These are phyloP conservation scores for Argyrosomus japonicus DNA, from an alignment of 2,113 vertebrate genomes.

Conservation along the genomic window DNA sequence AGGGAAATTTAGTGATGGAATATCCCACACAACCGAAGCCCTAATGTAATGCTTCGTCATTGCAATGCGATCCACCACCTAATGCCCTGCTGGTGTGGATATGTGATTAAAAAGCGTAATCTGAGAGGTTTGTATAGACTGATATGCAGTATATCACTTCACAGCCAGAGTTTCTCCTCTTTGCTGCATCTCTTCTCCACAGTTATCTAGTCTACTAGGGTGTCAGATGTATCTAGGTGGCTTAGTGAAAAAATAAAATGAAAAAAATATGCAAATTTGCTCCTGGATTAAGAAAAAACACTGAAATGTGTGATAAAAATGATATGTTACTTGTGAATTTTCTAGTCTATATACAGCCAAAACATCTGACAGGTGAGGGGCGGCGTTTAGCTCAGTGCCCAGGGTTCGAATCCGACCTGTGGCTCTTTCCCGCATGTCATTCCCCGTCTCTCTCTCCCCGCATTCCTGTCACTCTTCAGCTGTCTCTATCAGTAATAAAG, in stretches of 20 bases:
- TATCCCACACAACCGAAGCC: constrained; percentile 48
- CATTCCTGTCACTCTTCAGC: no score
- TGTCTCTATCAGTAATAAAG: no score
- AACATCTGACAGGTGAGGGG: constrained; percentile 35
- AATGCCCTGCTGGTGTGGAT: constrained; percentile 60
- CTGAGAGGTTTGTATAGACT: constrained; percentile 65
- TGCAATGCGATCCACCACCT: constrained; percentile 69
- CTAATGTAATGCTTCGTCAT: constrained; percentile 70
- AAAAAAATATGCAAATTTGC: constrained; percentile 20
- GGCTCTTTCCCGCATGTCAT: no score
- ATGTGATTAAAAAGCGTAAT: constrained; percentile 79
- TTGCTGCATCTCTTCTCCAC: constrained; percentile 28
- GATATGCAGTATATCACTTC: constrained; percentile 66
- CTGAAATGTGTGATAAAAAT: constrained; percentile 8
- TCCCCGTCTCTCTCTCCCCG: no score
- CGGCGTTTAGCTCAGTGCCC: no score
- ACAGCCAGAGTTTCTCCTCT: constrained; percentile 40
- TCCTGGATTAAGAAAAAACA: neutral
- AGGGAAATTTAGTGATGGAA: constrained; percentile 57
- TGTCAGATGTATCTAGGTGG: constrained; percentile 1
- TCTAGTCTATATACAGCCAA: constrained; percentile 18
- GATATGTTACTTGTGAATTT: constrained; percentile 23
- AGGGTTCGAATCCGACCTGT: no score
- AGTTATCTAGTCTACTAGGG: constrained; percentile 9
- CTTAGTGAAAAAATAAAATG: neutral